Evolutionary conservation across 2,113 vertebrate genomes (phyloP), one percentile per base, ranked within the genome.

Genomic region (Cottus gobio): DNA sequence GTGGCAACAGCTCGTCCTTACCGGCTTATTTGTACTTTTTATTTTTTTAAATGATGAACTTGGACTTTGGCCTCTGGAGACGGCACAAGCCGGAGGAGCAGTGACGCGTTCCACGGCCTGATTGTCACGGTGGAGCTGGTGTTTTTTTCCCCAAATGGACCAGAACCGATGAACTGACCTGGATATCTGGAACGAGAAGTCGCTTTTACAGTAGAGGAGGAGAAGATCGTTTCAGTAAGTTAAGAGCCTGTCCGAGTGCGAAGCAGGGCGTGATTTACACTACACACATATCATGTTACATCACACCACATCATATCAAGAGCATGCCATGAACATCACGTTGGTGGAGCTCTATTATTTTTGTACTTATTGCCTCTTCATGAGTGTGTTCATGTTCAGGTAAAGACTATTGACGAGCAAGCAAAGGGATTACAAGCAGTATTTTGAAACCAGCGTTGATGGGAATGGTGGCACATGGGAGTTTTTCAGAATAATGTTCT

Each of bases 261-360:
- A 60, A 39, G 42, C 30, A 60, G 54, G 63, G 46, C 56, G 8
- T 30, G 37, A 56, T 42, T 68, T 62, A 82, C 82, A 76, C 68
- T 64, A 71, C 73, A 37, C 70, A 58, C 82, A 84, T 86, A 89
- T 90, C 90, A 89, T 81, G 82, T 62, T n/a, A 50, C 61, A 26
- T 31, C 48, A n/a, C n/a, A n/a, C n/a, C n/a, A 60, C 77, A 57
- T 83, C 78, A 48, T 54, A 57, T 73, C 63, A 3, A 63, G 50
- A 48, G 67, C 37, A 30, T 56, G 42, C 54, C 73, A 73, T 58
- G 34, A 66, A 76, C 18, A 30, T 48, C 42, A 65, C 0, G 2
- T 18, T 20, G 68, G 75, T 70, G 80, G 67, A 84, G 79, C 75
- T 85, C 36, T 52, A 10, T 24, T 50, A n/a, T 36, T 58, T 3